Conservation (phyloP, 2,888 invertebrate species). For the Ornithoptera priamus region DNA sequence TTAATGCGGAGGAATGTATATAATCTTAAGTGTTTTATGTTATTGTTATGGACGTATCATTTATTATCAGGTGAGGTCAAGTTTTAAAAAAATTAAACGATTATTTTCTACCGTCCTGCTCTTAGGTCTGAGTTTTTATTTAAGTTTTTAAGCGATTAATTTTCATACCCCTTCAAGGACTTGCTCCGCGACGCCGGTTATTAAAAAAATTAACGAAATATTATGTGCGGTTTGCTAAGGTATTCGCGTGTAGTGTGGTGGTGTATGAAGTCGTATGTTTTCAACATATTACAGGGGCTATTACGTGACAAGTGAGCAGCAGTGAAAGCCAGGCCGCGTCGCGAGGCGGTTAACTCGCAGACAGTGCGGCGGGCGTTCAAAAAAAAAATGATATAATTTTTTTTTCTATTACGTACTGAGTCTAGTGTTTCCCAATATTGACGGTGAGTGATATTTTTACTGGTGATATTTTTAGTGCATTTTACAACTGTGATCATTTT, state of each 20-base stretch:
- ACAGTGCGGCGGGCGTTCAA: conserved; percentile 28
- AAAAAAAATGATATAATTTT: conserved; percentile 45
- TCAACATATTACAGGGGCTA: conserved; percentile 41
- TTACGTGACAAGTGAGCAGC: conserved; percentile 46
- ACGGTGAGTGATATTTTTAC: conserved; percentile 23
- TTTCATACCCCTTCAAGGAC: too few species aligned
- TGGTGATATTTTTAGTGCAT: conserved; percentile 12
- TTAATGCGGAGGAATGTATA: too few species aligned
- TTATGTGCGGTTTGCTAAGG: background rate
- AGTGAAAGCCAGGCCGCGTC: conserved; percentile 60
- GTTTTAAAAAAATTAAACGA: too few species aligned
- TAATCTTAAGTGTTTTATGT: too few species aligned
- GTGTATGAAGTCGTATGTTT: conserved; percentile 42
- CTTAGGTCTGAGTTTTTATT: too few species aligned
- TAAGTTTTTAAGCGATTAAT: too few species aligned
- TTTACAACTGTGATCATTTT: background rate
- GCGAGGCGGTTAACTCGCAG: conserved; percentile 40
- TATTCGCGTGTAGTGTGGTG: background rate
- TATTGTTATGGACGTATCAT: too few species aligned
- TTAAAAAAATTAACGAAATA: background rate
- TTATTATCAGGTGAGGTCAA: too few species aligned
- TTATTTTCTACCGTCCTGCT: too few species aligned
- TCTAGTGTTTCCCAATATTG: conserved; percentile 30
- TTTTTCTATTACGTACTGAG: conserved; percentile 28
- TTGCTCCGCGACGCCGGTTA: background rate